These are phyloP conservation scores for Chymomyza procnemis DNA, from an alignment of 2,888 invertebrate species.

Conservation along the genomic window DNA sequence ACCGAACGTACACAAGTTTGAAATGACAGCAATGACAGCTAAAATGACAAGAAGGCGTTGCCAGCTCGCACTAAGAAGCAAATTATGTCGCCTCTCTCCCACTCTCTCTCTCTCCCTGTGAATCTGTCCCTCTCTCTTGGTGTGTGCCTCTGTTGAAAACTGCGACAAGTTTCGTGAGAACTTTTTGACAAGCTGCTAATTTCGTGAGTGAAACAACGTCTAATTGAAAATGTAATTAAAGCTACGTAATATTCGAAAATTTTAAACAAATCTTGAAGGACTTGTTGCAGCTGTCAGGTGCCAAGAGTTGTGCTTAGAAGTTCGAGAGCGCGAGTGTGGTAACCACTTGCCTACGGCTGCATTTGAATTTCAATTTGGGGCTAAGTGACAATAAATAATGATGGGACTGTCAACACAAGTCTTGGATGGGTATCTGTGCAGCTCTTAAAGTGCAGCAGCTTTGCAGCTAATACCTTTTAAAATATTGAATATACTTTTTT, in stretches of 20 bases:
- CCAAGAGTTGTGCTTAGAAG: too few species aligned
- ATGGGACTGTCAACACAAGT: constrained; percentile 32
- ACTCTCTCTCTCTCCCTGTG: too few species aligned
- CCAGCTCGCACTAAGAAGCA: too few species aligned
- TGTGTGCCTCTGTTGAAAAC: not conserved
- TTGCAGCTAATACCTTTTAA: not conserved
- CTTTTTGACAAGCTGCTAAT: constrained; percentile 3
- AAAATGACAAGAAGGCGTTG: constrained; percentile 24
- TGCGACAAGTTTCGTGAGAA: constrained; percentile 1
- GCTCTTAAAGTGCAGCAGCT: not conserved
- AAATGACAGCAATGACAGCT: constrained; percentile 10
- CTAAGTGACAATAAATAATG: constrained; percentile 53
- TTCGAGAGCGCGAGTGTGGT: not conserved
- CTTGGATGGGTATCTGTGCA: not conserved
- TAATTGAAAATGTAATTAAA: constrained; percentile 16
- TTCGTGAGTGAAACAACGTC: constrained; percentile 18
- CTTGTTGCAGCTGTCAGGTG: not conserved
- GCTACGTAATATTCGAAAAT: not conserved
- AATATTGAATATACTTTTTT: too few species aligned
- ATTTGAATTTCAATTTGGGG: constrained; percentile 32
- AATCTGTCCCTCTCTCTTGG: not conserved
- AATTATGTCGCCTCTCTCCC: not conserved
- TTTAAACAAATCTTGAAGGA: not conserved
- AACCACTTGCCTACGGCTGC: too few species aligned
- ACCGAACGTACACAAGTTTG: not conserved